Conservation (phyloP, 2,888 invertebrate genomes). For the Halictus quadricinctus region DNA sequence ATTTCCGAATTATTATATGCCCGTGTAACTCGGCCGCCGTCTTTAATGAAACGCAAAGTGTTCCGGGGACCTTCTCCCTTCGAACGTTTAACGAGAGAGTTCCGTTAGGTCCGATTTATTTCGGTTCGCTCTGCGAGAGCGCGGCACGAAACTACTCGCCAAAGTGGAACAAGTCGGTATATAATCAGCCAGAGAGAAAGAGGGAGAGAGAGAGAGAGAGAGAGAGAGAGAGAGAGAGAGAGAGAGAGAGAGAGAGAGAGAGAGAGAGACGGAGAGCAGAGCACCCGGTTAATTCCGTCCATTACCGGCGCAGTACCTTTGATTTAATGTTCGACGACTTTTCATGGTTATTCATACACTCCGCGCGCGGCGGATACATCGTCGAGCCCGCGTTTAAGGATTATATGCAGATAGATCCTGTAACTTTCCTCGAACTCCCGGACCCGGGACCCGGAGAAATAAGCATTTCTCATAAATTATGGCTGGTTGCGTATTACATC, state of each 20-base stretch:
- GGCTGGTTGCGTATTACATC: neutral
- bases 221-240: neutral
- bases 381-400: neutral
- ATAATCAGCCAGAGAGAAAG: slow-evolving; percentile 19
- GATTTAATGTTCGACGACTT: neutral
- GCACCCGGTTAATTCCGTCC: neutral
- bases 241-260: neutral
- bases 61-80: neutral
- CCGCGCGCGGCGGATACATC: neutral
- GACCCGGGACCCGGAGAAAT: neutral
- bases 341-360: slow-evolving; percentile 11
- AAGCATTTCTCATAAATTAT: slow-evolving; percentile 5
- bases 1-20: slow-evolving; percentile 15
- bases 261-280: neutral
- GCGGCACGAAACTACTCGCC: neutral
- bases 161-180: slow-evolving; percentile 33
- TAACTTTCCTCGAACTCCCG: neutral
- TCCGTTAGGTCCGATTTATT: slow-evolving; percentile 9
- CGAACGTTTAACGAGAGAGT: neutral
- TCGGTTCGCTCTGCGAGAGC: neutral
- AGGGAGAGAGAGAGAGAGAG: too few species aligned
- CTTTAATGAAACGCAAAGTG: neutral
- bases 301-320: slow-evolving; percentile 13
- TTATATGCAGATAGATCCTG: slow-evolving; percentile 7
- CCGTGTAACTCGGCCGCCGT: neutral